Percentiles rank a stretch among this genome's conserved stretches.
Conservation (phyloP, 2,888 invertebrate species). For the Apodemia zela region DNA sequence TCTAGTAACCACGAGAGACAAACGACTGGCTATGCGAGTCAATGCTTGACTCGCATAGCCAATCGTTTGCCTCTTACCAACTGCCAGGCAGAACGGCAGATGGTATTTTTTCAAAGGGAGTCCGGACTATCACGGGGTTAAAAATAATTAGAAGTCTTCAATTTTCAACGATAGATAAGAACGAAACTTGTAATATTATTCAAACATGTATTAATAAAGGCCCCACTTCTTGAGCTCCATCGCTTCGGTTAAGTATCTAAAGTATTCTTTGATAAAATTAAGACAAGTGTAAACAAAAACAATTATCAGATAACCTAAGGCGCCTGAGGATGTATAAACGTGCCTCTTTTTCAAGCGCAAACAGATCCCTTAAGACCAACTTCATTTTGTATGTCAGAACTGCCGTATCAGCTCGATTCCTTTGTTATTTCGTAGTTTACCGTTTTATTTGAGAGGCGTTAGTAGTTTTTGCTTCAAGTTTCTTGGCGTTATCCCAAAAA, state of each 20-base stretch:
- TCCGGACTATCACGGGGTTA: too few species aligned
- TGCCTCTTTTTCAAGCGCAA: neutral
- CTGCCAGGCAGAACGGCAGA: too few species aligned
- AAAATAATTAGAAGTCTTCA: too few species aligned
- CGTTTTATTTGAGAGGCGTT: slow-evolving; percentile 1
- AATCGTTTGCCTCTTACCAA: too few species aligned
- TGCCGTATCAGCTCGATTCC: neutral
- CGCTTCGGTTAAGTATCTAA: neutral
- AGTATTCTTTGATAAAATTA: neutral
- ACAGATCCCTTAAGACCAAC: neutral
- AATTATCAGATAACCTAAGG: neutral
- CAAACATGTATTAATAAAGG: too few species aligned
- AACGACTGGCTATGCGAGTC: too few species aligned
- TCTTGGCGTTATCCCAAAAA: neutral
- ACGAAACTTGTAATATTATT: too few species aligned
- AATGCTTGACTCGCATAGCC: too few species aligned
- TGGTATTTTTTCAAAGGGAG: too few species aligned
- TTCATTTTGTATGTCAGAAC: slow-evolving; percentile 1
- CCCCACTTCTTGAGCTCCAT: neutral
- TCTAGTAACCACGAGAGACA: too few species aligned
- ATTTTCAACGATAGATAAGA: too few species aligned
- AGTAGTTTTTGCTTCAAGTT: slow-evolving; percentile 11
- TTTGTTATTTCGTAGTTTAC: neutral
- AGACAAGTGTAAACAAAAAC: neutral
- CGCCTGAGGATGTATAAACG: neutral